phyloP scores from a whole-genome alignment of 2,113 vertebrate genomes.

The Hoplias malabaricus region DNA sequence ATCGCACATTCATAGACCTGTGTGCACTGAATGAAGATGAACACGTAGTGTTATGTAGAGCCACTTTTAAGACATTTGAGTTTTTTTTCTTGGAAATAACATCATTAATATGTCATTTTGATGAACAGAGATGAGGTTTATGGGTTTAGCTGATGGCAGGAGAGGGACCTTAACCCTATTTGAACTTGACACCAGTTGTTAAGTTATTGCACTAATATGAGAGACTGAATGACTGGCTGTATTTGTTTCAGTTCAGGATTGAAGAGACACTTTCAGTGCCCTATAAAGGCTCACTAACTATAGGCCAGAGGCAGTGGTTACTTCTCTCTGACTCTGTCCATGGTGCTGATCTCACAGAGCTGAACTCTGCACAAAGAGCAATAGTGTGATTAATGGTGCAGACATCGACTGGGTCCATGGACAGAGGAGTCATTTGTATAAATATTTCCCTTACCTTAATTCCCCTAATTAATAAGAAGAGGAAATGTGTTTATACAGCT shows the following conservation, averaged over 20 bases:
- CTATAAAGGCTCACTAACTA: slow-evolving; percentile 24
- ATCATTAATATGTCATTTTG: no score
- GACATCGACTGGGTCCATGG: slow-evolving; percentile 20
- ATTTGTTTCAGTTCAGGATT: slow-evolving; percentile 9
- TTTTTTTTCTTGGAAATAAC: no score
- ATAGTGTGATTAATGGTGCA: slow-evolving; percentile 47
- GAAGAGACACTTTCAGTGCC: slow-evolving; percentile 27
- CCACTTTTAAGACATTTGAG: no score
- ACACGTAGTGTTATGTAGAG: no score
- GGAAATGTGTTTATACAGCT: slow-evolving; percentile 23
- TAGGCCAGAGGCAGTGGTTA: slow-evolving; percentile 10
- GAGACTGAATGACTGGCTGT: slow-evolving; percentile 3
- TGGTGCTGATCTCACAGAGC: slow-evolving; percentile 7
- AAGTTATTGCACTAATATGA: slow-evolving; percentile 30
- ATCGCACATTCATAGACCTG: no score
- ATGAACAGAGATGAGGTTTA: no score
- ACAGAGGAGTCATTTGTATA: slow-evolving; percentile 41
- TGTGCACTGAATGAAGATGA: no score
- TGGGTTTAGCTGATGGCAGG: no score
- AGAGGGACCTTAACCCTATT: no score
- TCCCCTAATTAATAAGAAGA: slow-evolving; percentile 52
- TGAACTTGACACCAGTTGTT: no score
- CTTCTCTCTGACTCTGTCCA: slow-evolving; percentile 8
- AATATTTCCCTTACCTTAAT: slow-evolving; percentile 52
- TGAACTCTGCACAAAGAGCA: slow-evolving; percentile 19